Evolutionary conservation across 2,888 invertebrate genomes (phyloP).

Genomic region (Frankliniella intonsa): DNA sequence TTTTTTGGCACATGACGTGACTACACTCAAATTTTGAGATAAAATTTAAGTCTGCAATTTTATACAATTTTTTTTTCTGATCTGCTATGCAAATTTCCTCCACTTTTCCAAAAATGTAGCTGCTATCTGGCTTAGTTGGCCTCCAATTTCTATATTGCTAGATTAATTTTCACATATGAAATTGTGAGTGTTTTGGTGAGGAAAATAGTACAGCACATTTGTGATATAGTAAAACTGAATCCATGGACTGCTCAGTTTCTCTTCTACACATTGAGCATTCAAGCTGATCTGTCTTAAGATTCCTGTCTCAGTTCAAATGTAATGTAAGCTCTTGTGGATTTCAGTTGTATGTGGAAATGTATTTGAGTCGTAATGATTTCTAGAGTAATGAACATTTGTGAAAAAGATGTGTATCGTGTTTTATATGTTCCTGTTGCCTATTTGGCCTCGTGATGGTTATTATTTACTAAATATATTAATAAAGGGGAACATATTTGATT

Average conservation of each 20-base stretch:
- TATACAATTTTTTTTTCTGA: no score
- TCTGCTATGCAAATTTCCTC: no score
- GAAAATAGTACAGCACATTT: not conserved
- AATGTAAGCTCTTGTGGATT: not conserved
- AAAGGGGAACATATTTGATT: no score
- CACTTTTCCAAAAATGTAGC: not conserved
- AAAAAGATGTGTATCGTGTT: not conserved
- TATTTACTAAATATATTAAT: not conserved
- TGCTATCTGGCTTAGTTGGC: not conserved
- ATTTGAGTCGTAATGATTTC: not conserved
- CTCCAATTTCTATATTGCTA: not conserved
- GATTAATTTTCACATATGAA: not conserved
- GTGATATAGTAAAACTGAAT: not conserved
- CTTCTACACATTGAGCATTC: not conserved
- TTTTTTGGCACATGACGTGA: no score
- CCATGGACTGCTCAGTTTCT: not conserved
- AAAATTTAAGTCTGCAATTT: no score
- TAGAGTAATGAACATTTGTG: not conserved
- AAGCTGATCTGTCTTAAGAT: not conserved
- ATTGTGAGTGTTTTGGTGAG: not conserved
- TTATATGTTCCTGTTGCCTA: not conserved
- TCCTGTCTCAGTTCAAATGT: constrained; percentile 18
- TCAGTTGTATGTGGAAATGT: not conserved
- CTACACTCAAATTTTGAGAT: no score
- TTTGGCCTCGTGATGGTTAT: not conserved